Base-by-base conservation (phyloP, 2,797 vertebrate genomes). In the Characodon lateralis region DNA sequence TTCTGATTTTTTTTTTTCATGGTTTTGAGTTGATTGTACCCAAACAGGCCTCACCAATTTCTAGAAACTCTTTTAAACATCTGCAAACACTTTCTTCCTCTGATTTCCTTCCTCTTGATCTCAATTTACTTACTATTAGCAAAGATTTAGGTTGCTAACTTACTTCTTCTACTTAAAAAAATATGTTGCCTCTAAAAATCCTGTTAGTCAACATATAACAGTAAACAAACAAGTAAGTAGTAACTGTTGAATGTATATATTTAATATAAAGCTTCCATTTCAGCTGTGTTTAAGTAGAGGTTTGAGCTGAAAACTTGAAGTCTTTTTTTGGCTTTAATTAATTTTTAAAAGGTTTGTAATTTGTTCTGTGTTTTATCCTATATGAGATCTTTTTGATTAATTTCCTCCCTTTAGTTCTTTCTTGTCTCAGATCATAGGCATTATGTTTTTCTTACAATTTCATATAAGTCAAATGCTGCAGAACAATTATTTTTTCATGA, bases 281-380 rank as follows among this genome's bases (percentile, higher is more conserved):
- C 22, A 72, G 48, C 0, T 9, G 68, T 83, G 70, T 83, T 87
- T 85, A 84, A 89, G 77, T 74, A 83, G 77, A 2, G 82, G 70
- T 83, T 84, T 72, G 84, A 91, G 82, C 87, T 82, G 85, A 91
- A 85, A 79, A 65, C 82, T 89, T 88, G 78, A 68, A 79, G 71
- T 78, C 20, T 84, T 48, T 78, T 73, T 87, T 87, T 82, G 87
- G 82, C 78, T 88, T 81, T 86, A 78, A 87, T 92, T 76, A 76
- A 89, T 90, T 81, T 91, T 89, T 86, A 71, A 92, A 77, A 82
- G 8, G 48, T 81, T 84, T 28, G 81, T 81, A 86, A 74, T 80
- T 20, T 0, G 9, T 65, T 80, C 69, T 78, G 66, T 61, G n/a
- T 85, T 82, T 87, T 78, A 82, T 84, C 72, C 56, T 77, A 83